These are phyloP conservation scores for Lytechinus pictus DNA, from an alignment of 35 echinoderm and acorn worm genomes.

Conservation along the genomic window DNA sequence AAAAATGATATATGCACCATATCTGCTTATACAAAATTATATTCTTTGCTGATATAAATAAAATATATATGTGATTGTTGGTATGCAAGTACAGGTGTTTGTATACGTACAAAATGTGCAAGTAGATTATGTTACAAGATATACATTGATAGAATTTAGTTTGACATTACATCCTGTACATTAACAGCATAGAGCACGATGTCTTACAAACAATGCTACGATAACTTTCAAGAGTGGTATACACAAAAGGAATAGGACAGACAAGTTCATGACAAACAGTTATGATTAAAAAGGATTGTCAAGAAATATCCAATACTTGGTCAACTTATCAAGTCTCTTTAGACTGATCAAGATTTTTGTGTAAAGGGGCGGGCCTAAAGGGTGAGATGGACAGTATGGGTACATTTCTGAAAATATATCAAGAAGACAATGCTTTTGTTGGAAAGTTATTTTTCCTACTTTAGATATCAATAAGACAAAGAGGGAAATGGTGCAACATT, in stretches of 20 bases:
- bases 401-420: no score
- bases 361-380: no score
- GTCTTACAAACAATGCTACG: slow-evolving; percentile 3
- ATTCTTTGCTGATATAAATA: slow-evolving; percentile 52
- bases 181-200: not conserved
- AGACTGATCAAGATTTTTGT: no score
- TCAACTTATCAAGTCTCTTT: not conserved
- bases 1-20: slow-evolving; percentile 53
- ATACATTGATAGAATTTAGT: not conserved
- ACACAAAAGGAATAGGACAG: not conserved
- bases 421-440: no score
- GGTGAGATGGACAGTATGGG: no score
- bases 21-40: slow-evolving; percentile 40
- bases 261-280: not conserved
- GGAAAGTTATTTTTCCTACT: no score
- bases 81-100: slow-evolving; percentile 16
- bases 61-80: slow-evolving; percentile 24
- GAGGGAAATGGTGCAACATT: no score
- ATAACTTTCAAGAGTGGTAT: not conserved
- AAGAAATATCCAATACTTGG: not conserved
- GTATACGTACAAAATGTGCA: slow-evolving; percentile 5
- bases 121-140: not conserved
- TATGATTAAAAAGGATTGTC: not conserved
- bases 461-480: no score
- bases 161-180: not conserved